Conservation (phyloP, 2,888 invertebrate genomes). For the Dorcus parallelipipedus region DNA sequence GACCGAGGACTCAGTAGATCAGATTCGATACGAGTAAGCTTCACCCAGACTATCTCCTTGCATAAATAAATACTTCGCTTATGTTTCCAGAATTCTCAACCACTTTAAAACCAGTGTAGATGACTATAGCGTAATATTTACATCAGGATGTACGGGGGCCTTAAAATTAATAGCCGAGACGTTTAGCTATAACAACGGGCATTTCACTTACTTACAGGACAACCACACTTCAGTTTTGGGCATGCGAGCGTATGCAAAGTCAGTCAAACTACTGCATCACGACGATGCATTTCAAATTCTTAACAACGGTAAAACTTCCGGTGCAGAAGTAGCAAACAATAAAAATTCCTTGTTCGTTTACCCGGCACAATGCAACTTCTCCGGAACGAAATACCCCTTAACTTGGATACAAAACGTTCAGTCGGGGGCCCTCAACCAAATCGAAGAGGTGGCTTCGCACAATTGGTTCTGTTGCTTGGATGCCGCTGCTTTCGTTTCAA, state of each 20-base stretch:
- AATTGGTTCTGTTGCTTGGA: constrained; percentile 79
- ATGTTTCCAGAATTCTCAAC: constrained; percentile 64
- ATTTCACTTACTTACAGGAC: constrained; percentile 79
- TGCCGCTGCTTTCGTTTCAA: constrained; percentile 78
- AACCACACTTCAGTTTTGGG: constrained; percentile 96
- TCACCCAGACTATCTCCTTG: not conserved
- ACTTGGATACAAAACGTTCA: constrained; percentile 64
- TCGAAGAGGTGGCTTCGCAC: constrained; percentile 43
- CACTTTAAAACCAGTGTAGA: constrained; percentile 79
- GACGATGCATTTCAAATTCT: constrained; percentile 53
- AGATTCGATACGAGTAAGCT: constrained; percentile 69
- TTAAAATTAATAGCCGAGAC: constrained; percentile 80
- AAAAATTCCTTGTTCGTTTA: constrained; percentile 70
- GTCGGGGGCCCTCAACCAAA: constrained; percentile 55
- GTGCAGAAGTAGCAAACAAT: not conserved
- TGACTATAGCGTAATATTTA: constrained; percentile 87
- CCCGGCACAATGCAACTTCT: constrained; percentile 94
- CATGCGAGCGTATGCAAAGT: constrained; percentile 71
- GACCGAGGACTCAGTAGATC: constrained; percentile 82
- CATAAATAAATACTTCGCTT: constrained; percentile 1
- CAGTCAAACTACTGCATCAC: constrained; percentile 58
- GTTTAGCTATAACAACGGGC: constrained; percentile 66
- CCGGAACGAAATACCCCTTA: constrained; percentile 85
- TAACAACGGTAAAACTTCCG: constrained; percentile 1
- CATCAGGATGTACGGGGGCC: constrained; percentile 88